Base-by-base conservation (phyloP, 2,797 vertebrate species). In the Taenioides sp. region DNA sequence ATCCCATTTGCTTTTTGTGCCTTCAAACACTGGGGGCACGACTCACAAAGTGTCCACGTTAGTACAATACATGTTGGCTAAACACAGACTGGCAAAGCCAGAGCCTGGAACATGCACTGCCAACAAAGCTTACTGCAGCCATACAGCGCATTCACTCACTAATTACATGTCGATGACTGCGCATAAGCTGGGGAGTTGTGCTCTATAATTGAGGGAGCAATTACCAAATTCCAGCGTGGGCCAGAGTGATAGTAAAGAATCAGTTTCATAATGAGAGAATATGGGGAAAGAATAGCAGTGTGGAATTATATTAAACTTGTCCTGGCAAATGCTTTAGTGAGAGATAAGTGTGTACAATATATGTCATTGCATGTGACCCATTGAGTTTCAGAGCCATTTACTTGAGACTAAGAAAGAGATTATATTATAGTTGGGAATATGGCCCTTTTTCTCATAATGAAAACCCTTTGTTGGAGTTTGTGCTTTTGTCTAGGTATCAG, bases 1-100 rank as follows among this genome's bases (percentile, higher is more conserved):
- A 59, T 17, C 14, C 25, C 31, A 7, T 20, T 18, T 60, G 23
- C 52, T 62, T 58, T 27, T 59, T 62, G 72, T 64, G 52, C 43
- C 57, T 73, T 77, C 70, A 78, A 82, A 77, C 71, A 61, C 75
- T 72, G 31, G 4, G 5, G 65, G 63, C 57, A 71, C 27, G 62
- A 50, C 71, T 65, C 71, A 58, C 69, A 65, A 78, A 78, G 65
- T 71, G 76, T 64, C 75, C 40, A 66, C 73, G 66, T 69, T 71
- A 69, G 65, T 72, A 28, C 47, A 58, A 52, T 71, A 65, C 75
- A 71, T 67, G 60, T 34, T 10, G 2, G 71, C 75, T 76, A 85
- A 77, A 84, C 80, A 69, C 73, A 69, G 63, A 65, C 71, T 73
- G 65, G 77, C 74, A 82, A 77, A 86, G 80, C 70, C 83, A 74